Conservation (phyloP, 2,888 invertebrate species). For the Peribatodes rhomboidaria region DNA sequence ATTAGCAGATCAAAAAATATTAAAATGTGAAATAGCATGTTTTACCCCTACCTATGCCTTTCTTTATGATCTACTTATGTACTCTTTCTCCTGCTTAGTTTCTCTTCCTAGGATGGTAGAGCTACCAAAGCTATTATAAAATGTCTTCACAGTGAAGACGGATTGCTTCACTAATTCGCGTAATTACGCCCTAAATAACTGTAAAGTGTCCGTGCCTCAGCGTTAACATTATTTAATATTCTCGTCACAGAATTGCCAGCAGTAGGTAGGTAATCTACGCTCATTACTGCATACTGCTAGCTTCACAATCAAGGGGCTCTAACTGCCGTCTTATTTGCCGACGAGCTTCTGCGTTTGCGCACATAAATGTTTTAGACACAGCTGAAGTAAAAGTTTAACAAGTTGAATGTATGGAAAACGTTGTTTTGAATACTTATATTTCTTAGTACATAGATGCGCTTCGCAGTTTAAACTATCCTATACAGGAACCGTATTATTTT, state of each 20-base stretch:
- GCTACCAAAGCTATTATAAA: conserved; percentile 2
- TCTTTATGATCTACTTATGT: not conserved
- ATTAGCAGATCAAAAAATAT: too few relatives aligned
- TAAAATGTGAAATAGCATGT: too few relatives aligned
- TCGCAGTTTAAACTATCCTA: too few relatives aligned
- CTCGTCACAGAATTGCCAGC: conserved; percentile 43
- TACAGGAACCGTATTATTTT: too few relatives aligned
- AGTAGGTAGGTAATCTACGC: conserved; percentile 54
- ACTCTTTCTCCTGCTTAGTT: not conserved
- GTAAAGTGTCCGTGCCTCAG: conserved; percentile 66
- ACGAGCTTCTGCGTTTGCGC: conserved; percentile 44
- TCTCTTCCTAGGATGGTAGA: not conserved
- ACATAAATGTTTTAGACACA: conserved; percentile 19
- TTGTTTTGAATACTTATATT: too few relatives aligned
- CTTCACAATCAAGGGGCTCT: conserved; percentile 76
- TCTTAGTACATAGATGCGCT: too few relatives aligned
- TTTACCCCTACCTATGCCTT: too few relatives aligned
- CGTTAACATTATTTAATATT: conserved; percentile 75
- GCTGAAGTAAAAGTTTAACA: not conserved
- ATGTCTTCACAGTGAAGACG: conserved; percentile 44
- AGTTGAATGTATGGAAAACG: too few relatives aligned
- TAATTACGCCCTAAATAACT: conserved; percentile 76
- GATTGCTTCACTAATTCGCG: conserved; percentile 51
- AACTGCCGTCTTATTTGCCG: conserved; percentile 84
- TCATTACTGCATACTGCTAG: conserved; percentile 61